Conservation (phyloP, 2,797 vertebrate species). For the Carcharodon carcharias region DNA sequence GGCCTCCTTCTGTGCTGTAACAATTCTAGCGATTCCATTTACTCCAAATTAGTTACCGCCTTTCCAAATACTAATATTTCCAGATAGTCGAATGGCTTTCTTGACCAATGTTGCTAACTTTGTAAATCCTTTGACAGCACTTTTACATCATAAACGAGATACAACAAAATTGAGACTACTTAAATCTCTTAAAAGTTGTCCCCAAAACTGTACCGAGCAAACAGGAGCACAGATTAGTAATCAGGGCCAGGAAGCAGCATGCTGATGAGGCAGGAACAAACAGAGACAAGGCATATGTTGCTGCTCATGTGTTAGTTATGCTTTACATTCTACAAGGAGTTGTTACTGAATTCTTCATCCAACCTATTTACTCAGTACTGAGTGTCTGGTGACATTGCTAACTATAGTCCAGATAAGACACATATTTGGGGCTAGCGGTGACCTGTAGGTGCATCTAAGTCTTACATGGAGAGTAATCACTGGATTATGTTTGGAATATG, state of each 20-base stretch:
- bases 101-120: neutral
- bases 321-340: neutral
- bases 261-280: constrained; percentile 7
- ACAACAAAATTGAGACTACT: neutral
- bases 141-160: neutral
- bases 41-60: neutral
- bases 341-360: neutral
- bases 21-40: no score
- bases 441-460: neutral
- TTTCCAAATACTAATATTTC: neutral
- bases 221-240: neutral
- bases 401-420: neutral
- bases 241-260: neutral
- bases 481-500: neutral
- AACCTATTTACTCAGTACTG: neutral
- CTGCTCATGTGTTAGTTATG: neutral
- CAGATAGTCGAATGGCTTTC: neutral
- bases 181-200: neutral
- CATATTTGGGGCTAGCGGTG: neutral
- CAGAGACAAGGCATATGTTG: neutral
- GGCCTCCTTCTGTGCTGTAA: no score
- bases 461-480: neutral
- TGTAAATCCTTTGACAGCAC: neutral
- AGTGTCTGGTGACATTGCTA: neutral
- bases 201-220: neutral